A percentile compares a stretch with the other conserved stretches of the same genome.
These are phyloP conservation scores for Lindbergichthys nudifrons DNA, from an alignment of 2,797 vertebrate species.

Conservation along the genomic window DNA sequence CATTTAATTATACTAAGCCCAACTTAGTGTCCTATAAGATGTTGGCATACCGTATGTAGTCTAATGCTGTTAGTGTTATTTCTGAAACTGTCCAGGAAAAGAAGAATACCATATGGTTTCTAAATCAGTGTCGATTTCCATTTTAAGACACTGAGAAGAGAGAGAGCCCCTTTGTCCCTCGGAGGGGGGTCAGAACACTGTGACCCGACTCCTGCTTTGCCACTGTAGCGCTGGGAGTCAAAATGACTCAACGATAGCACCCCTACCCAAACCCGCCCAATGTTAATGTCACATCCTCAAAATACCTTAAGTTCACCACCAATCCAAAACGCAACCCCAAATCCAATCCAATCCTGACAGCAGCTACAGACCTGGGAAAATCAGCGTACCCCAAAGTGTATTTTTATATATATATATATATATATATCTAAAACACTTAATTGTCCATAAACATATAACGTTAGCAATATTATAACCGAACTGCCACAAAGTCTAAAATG, in stretches of 20 bases:
- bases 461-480: not conserved
- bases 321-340: not conserved
- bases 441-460: not conserved
- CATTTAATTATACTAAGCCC: not conserved
- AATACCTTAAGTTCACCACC: slow-evolving; percentile 4
- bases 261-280: slow-evolving; percentile 3
- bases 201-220: slow-evolving; percentile 68
- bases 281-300: not conserved
- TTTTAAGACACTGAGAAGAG: slow-evolving; percentile 77
- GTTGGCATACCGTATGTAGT: not conserved
- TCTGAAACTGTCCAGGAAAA: slow-evolving; percentile 19
- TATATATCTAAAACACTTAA: not conserved
- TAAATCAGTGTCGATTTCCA: slow-evolving; percentile 62
- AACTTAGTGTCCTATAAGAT: not conserved
- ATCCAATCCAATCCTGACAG: not conserved
- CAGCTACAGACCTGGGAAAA: slow-evolving; percentile 8
- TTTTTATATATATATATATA: not conserved
- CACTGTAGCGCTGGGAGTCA: slow-evolving; percentile 42
- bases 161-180: slow-evolving; percentile 87
- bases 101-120: slow-evolving; percentile 31
- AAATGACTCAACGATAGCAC: slow-evolving; percentile 13
- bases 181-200: slow-evolving; percentile 62
- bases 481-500: not conserved
- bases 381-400: not conserved
- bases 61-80: not conserved